Percentiles rank a stretch among this genome's conserved stretches.
Conservation (phyloP, 2,888 invertebrate genomes). For the Ophraella communa region DNA sequence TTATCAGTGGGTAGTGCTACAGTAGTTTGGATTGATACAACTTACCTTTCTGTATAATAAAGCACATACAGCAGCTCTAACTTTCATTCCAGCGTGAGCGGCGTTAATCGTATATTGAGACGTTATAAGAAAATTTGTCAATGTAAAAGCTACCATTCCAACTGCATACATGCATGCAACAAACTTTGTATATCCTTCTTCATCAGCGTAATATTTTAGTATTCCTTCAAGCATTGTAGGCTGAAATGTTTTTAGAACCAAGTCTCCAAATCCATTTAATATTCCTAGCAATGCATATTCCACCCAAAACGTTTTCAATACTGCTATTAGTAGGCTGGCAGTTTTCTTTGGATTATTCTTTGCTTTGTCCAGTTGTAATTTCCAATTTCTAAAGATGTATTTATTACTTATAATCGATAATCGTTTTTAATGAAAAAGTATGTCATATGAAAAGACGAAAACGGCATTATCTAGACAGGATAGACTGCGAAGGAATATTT, state of each 20-base stretch:
- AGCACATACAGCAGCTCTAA: conserved; percentile 27
- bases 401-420: no score
- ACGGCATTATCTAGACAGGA: no score
- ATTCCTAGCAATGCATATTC: conserved; percentile 24
- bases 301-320: conserved; percentile 26
- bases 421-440: no score
- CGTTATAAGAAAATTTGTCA: conserved; percentile 14
- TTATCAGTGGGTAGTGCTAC: no score
- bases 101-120: conserved; percentile 26
- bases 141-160: conserved; percentile 10
- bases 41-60: conserved; percentile 31
- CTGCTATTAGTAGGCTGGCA: conserved; percentile 25
- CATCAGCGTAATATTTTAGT: conserved; percentile 52
- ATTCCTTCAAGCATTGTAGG: conserved; percentile 70
- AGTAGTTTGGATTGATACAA: no score
- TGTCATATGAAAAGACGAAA: no score
- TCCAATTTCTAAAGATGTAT: conserved; percentile 25
- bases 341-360: conserved; percentile 10
- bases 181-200: conserved; percentile 15
- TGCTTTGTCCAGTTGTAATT: conserved; percentile 6
- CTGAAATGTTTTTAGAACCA: conserved; percentile 66
- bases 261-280: conserved; percentile 47
- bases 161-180: conserved; percentile 22
- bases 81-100: conserved; percentile 27
- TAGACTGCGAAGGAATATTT: no score